Conservation (phyloP, 2,888 invertebrate genomes). For the Noctuana brunneofusca region DNA sequence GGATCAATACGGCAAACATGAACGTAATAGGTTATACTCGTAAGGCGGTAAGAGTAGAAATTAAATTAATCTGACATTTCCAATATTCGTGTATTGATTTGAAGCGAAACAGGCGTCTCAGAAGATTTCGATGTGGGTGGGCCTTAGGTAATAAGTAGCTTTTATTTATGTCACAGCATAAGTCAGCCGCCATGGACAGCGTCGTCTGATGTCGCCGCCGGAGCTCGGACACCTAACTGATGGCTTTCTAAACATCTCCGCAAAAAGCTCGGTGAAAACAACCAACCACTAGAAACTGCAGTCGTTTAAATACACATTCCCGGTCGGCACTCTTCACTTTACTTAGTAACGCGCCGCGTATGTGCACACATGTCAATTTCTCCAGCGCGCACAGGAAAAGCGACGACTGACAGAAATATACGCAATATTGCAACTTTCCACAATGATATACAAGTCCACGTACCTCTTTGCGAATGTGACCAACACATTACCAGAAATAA, state of each 20-base stretch:
- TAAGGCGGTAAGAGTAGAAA: constrained; percentile 3
- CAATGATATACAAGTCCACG: background rate
- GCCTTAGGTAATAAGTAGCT: constrained; percentile 26
- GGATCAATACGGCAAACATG: constrained; percentile 4
- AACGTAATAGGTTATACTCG: constrained; percentile 10
- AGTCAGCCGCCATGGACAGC: constrained; percentile 46
- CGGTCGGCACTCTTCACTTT: constrained; percentile 49
- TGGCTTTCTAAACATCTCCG: constrained; percentile 77
- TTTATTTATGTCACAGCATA: constrained; percentile 55
- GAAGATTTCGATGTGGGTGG: constrained; percentile 26
- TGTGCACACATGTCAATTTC: constrained; percentile 39
- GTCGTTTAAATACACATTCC: constrained; percentile 69
- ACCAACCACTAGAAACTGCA: constrained; percentile 65
- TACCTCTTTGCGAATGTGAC: background rate
- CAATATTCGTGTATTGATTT: constrained; percentile 22
- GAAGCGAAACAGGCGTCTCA: constrained; percentile 9
- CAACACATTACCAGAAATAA: constrained; percentile 4
- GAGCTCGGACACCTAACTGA: constrained; percentile 64
- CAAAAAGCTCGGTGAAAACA: constrained; percentile 76
- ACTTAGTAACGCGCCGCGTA: constrained; percentile 44
- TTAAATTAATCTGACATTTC: constrained; percentile 18
- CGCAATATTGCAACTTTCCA: constrained; percentile 20
- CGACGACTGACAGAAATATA: constrained; percentile 25
- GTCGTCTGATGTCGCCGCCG: constrained; percentile 68
- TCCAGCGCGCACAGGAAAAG: constrained; percentile 11